phyloP scores from a whole-genome alignment of 2,888 invertebrate genomes.

The Lumbricus terrestris region DNA sequence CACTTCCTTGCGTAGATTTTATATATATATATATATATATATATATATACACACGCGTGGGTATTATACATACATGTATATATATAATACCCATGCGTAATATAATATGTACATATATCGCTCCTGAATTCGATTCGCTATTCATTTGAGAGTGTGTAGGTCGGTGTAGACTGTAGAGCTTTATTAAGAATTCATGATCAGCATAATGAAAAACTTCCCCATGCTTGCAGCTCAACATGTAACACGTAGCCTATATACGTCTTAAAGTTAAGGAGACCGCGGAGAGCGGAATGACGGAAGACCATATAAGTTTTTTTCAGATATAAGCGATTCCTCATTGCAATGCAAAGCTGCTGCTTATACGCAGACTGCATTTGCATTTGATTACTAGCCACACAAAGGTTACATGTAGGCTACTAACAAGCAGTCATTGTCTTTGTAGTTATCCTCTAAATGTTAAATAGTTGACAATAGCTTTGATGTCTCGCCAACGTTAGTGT shows the following conservation, averaged over 20 bases:
- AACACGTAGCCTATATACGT: too few species aligned
- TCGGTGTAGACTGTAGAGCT: not conserved
- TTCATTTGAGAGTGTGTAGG: not conserved
- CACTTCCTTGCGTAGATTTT: not conserved
- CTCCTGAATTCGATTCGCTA: not conserved
- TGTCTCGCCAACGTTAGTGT: not conserved
- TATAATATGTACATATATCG: not conserved
- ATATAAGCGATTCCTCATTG: not conserved
- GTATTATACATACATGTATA: too few species aligned
- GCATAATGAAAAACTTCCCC: not conserved
- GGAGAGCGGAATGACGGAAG: not conserved
- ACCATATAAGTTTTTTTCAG: too few species aligned
- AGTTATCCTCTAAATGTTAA: not conserved
- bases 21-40: not conserved
- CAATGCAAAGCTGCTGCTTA: not conserved
- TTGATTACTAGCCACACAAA: not conserved
- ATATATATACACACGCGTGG: too few species aligned
- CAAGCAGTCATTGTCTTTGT: too few species aligned
- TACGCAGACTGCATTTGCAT: not conserved
- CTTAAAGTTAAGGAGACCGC: too few species aligned
- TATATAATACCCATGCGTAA: not conserved
- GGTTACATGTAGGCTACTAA: not conserved
- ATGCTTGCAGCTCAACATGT: too few species aligned
- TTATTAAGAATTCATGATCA: constrained; percentile 3
- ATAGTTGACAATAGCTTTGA: not conserved